phyloP scores from a whole-genome alignment of 2,797 vertebrate species.

The Capromys pilorides region DNA sequence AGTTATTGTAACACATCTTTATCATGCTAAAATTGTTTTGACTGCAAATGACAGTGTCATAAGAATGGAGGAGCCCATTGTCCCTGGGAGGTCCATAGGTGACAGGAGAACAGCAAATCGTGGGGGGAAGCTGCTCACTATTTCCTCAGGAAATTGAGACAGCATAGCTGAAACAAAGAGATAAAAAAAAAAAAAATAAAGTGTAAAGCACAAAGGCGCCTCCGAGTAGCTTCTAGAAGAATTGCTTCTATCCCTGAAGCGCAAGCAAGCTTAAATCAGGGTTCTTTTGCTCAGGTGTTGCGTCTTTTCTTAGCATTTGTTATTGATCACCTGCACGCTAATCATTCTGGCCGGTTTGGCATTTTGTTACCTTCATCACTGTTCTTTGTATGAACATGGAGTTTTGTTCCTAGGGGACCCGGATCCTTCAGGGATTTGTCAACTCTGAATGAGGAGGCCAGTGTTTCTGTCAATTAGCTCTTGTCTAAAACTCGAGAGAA shows the following conservation, averaged over 20 bases:
- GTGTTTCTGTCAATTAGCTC: slow-evolving; percentile 39
- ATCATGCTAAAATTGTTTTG: slow-evolving; percentile 75
- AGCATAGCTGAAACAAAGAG: slow-evolving; percentile 44
- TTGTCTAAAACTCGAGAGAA: not conserved
- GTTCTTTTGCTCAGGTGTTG: not conserved
- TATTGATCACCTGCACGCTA: slow-evolving; percentile 60
- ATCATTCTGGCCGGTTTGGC: slow-evolving; percentile 42
- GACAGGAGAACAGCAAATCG: slow-evolving; percentile 51
- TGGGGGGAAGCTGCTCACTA: slow-evolving; percentile 1
- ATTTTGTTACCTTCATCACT: not conserved
- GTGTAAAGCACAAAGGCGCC: slow-evolving; percentile 52
- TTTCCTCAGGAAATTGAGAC: slow-evolving; percentile 31
- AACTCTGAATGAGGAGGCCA: not conserved
- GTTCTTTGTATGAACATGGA: not conserved
- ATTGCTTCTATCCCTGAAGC: not conserved
- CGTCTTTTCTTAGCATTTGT: not conserved
- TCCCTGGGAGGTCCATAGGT: slow-evolving; percentile 60
- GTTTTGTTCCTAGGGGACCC: slow-evolving; percentile 5
- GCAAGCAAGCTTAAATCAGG: not conserved
- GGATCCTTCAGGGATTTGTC: slow-evolving; percentile 25
- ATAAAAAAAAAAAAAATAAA: not conserved
- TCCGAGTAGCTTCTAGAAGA: slow-evolving; percentile 20
- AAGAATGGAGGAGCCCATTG: slow-evolving; percentile 50
- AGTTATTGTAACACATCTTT: slow-evolving; percentile 66
- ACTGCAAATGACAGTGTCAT: slow-evolving; percentile 52